Evolutionary conservation across 2,888 invertebrate genomes (phyloP).

Genomic region (Sinohyriopsis cumingii): DNA sequence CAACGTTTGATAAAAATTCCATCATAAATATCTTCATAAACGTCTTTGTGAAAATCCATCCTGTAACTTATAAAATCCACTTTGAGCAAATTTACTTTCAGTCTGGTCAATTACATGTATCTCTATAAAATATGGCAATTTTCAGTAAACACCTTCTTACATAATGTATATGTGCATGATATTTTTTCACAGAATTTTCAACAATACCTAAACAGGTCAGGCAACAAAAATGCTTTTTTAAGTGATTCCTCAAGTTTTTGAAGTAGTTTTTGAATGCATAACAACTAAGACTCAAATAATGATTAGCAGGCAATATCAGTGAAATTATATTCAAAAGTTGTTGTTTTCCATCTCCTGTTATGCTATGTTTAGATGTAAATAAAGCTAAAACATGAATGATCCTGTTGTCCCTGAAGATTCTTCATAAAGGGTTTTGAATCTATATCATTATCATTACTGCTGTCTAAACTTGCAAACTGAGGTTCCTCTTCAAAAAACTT

Average conservation of each 20-base stretch:
- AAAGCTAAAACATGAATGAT: conserved; percentile 26
- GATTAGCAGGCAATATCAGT: conserved; percentile 10
- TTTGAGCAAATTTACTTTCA: conserved; percentile 3
- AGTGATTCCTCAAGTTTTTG: conserved; percentile 15
- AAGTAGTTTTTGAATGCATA: conserved; percentile 18
- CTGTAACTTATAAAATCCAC: conserved; percentile 10
- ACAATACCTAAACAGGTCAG: conserved; percentile 9
- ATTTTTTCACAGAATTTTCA: not conserved
- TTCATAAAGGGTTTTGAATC: conserved; percentile 10
- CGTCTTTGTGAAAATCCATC: conserved; percentile 3
- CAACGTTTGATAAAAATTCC: conserved; percentile 14
- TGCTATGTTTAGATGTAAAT: conserved; percentile 21
- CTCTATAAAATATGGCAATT: conserved; percentile 19
- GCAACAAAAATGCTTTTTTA: conserved; percentile 19
- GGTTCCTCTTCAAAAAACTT: no score
- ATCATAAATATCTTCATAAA: conserved; percentile 20
- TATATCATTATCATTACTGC: no score
- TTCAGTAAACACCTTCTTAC: conserved; percentile 3
- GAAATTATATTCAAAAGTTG: conserved; percentile 16
- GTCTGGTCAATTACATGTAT: conserved; percentile 14
- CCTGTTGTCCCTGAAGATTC: conserved; percentile 17
- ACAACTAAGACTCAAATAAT: conserved; percentile 9
- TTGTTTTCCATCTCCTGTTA: conserved; percentile 17
- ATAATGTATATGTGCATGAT: conserved; percentile 5
- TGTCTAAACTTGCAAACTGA: no score